Evolutionary conservation across 2,113 vertebrate genomes (phyloP).

Genomic region (Chaetura pelagica): DNA sequence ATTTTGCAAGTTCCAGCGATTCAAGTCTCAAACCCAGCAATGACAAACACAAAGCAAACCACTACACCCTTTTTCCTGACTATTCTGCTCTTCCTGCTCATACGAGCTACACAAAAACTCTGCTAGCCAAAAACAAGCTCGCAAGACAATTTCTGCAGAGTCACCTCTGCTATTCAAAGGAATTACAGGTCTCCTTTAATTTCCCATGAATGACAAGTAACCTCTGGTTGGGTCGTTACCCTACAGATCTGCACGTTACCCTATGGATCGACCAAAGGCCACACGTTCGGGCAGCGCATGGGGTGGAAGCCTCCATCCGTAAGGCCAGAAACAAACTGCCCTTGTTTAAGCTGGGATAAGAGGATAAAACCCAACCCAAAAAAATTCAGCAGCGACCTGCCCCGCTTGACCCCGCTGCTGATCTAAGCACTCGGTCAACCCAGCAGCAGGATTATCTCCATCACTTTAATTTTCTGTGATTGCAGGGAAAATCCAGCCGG

Average conservation of each 20-base stretch:
- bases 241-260: not conserved
- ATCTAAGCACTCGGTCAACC: slow-evolving; percentile 42
- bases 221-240: not conserved
- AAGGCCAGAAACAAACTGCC: slow-evolving; percentile 55
- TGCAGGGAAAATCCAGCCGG: slow-evolving; percentile 45
- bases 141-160: not conserved
- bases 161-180: not conserved
- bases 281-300: not conserved
- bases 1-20: not conserved
- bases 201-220: not conserved
- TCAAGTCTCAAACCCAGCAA: not conserved
- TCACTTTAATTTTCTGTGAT: slow-evolving; percentile 68
- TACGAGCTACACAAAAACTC: not conserved
- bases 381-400: slow-evolving; percentile 59
- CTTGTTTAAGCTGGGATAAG: slow-evolving; percentile 55
- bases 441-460: slow-evolving; percentile 66
- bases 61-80: not conserved
- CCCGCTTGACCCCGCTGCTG: slow-evolving; percentile 4
- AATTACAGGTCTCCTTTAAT: not conserved
- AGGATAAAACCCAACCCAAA: slow-evolving; percentile 58
- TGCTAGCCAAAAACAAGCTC: not conserved
- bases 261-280: not conserved
- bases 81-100: not conserved
- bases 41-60: not conserved
- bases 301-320: not conserved